Evolutionary conservation across 2,888 invertebrate species (phyloP), one percentile per base, ranked within the genome.

Genomic region (Chironomus tentans): DNA sequence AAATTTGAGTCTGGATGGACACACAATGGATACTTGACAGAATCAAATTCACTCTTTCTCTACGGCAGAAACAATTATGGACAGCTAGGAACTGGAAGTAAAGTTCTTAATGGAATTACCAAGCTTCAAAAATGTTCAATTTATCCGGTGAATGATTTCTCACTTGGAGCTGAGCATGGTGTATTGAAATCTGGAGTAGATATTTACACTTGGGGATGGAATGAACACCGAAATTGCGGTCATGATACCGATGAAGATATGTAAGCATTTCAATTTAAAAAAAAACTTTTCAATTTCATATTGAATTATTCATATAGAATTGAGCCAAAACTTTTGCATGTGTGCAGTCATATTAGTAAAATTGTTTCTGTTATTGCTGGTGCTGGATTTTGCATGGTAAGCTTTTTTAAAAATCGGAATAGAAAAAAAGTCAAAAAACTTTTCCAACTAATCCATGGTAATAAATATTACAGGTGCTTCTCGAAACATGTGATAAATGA

Each of bases 221-320:
- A 95, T 83, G 94, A 95, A 81, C 94, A 94, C 84, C 92, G 92
- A 56, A 94, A 91, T 82, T 94, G 94, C 80, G 94, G 94, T 75
- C 90, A 88, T 79, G 88, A 88, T 75, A 78, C 80, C 0, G 81
- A 80, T 0, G 82, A 82, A 24, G 84, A 84, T 79, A 50, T 83
- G 84, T 84, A 80, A 81, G 82, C 21, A 15, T 21, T 21, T 24
- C 21, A 21, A 38, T 38, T 24, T 24, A 24, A 22, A 21, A 18
- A 62, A 65, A 65, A 12, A 21, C 3, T 1, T 21, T 22, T 24
- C 0, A 1, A 10, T 65, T 5, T 12, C 4, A 65, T 18, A 65
- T 21, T 65, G 10, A n/a, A 56, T 56, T 56, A 21, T 22, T 65
- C 24, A 18, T 13, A n/a, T 13, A 24, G 21, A 24, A 12, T 15